Evolutionary conservation across 1,140 invertebrate species (phyloP).

Genomic region (Archivesica marissinica): DNA sequence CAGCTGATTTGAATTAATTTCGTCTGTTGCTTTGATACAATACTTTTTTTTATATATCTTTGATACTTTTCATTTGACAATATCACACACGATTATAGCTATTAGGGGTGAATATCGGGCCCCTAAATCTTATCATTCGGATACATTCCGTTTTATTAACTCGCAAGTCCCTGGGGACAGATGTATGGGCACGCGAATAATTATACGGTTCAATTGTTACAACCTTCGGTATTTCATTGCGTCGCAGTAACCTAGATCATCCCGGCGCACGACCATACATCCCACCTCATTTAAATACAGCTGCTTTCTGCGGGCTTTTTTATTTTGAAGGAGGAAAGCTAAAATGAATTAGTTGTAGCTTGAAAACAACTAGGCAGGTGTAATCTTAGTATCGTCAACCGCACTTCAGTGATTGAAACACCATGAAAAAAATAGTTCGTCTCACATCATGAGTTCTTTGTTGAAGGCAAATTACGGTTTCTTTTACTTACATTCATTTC

Average conservation of each 20-base stretch:
- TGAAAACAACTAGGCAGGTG: conserved; percentile 54
- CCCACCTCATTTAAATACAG: conserved; percentile 54
- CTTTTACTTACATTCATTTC: conserved; percentile 45
- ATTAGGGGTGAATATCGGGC: background rate
- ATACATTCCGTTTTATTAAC: conserved; percentile 11
- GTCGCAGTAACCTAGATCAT: too few species aligned
- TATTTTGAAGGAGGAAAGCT: background rate
- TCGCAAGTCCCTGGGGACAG: conserved; percentile 35
- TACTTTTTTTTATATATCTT: conserved; percentile 5
- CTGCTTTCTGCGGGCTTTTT: conserved; percentile 19
- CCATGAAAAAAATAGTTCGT: conserved; percentile 28
- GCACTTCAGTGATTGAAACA: conserved; percentile 16
- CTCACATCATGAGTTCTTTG: background rate
- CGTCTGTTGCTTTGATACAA: background rate
- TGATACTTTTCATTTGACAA: conserved; percentile 10
- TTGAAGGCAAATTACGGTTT: conserved; percentile 28
- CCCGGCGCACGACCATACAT: conserved; percentile 1
- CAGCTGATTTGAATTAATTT: conserved; percentile 19
- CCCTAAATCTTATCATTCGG: background rate
- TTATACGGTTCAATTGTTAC: conserved; percentile 41
- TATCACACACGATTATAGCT: background rate
- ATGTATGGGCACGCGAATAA: conserved; percentile 62
- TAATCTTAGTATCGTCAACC: conserved; percentile 39
- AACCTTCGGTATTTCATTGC: conserved; percentile 25
- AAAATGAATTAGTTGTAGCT: conserved; percentile 45